Conservation (phyloP, 23 tunicate genomes). For the Trididemnum clinides region DNA sequence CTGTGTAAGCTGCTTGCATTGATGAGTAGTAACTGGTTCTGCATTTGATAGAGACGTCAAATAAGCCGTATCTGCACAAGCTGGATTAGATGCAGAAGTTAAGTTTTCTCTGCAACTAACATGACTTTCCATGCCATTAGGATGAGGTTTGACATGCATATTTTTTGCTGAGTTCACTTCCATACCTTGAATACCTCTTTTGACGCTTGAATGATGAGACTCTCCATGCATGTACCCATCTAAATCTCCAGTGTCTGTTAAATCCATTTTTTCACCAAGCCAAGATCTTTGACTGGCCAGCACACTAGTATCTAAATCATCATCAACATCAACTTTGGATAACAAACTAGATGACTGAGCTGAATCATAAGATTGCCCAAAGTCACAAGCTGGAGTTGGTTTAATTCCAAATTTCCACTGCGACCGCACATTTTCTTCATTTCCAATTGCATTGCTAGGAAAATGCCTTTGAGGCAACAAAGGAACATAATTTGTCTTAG, state of each 20-base stretch:
- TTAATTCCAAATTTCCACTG: neutral
- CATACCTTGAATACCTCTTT: neutral
- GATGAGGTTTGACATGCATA: neutral
- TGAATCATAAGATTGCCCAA: neutral
- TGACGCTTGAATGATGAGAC: neutral
- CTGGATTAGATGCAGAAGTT: neutral
- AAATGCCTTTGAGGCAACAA: neutral
- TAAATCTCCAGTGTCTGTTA: neutral
- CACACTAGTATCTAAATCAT: neutral
- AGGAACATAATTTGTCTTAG: neutral
- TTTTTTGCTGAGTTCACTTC: neutral
- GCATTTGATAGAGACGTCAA: neutral
- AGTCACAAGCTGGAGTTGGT: no score
- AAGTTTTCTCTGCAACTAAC: neutral
- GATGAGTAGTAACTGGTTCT: neutral
- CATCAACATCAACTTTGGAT: slow-evolving; percentile 1
- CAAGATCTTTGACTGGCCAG: neutral
- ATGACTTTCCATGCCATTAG: neutral
- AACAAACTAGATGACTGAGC: neutral
- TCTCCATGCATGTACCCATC: neutral
- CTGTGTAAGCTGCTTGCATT: neutral
- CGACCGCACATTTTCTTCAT: neutral
- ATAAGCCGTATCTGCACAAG: slow-evolving; percentile 8
- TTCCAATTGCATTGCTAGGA: neutral
- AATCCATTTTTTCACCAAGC: neutral